Base-by-base conservation (phyloP, 2,888 invertebrate species). In the Creontiades dilutus region DNA sequence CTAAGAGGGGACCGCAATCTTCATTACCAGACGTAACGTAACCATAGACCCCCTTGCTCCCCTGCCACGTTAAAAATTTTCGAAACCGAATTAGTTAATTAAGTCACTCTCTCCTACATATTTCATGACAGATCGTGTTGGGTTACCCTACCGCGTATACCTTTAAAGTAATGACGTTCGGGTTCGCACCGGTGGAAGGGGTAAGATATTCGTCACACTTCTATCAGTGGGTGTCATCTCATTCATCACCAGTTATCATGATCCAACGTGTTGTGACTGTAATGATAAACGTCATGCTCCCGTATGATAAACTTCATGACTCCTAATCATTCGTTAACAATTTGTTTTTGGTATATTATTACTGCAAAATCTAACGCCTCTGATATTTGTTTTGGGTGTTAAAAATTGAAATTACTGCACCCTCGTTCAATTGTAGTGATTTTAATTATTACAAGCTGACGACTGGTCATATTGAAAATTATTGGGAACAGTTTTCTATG, bases 31-130 rank as follows among this genome's bases (percentile, higher is more conserved):
- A 78, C 78, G 78, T 78, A 78, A 78, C 78, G 78, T 78, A 78
- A 68, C 68, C 68, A 13, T 68, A 68, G 68, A 23, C 68, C 61
- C 68, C 61, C 68, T 78, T 16, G n/a, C 46, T 78, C n/a, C 78
- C 78, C 47, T 19, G 13, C n/a, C 19, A 46, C 78, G 78, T 47
- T 78, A 28, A 55, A 55, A 88, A 78, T 78, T 88, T 88, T 88
- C 61, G 47, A 78, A 78, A 76, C 88, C 55, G 78, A 78, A 88
- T 88, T 88, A 88, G 88, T 88, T 88, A 88, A 88, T 88, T 88
- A 88, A 78, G 88, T 88, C 16, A 47, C 46, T 86, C 68, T 68
- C 68, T 68, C 68, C 12, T 55, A 68, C 68, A 68, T 68, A 68
- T 68, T 68, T 68, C 23, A 68, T 68, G 68, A 68, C 68, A 68